phyloP scores from a whole-genome alignment of 2,113 vertebrate species.

The Eurystomus gularis region DNA sequence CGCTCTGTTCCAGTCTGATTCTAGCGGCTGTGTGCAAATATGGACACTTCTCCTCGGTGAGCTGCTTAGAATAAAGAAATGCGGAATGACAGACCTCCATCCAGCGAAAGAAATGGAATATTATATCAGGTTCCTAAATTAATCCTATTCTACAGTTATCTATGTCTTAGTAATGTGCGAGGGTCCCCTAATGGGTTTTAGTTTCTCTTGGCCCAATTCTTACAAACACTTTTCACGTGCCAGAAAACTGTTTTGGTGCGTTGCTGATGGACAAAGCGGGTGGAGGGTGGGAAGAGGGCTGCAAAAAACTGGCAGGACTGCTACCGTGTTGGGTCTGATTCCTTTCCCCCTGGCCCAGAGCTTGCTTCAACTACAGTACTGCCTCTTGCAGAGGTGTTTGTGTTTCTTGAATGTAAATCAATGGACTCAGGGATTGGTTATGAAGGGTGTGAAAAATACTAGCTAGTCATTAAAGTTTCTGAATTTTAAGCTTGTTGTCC shows the following conservation, averaged over 20 bases:
- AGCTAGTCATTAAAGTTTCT: neutral
- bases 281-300: neutral
- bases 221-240: neutral
- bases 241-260: neutral
- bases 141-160: neutral
- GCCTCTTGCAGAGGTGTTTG: neutral
- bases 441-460: neutral
- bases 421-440: neutral
- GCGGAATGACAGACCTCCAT: neutral
- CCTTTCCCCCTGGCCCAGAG: neutral
- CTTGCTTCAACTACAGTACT: neutral
- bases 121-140: neutral
- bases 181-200: neutral
- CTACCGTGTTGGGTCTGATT: fast-evolving
- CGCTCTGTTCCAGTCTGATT: conserved; percentile 79
- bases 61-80: neutral
- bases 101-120: neutral
- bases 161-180: neutral
- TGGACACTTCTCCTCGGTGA: conserved; percentile 35
- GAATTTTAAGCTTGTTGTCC: neutral
- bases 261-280: neutral
- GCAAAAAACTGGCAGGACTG: neutral
- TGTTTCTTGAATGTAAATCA: neutral
- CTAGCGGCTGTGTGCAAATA: conserved; percentile 79
- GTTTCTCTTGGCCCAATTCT: neutral